phyloP scores from a whole-genome alignment of 2,113 vertebrate species.

The Muntiacus muntjak region DNA sequence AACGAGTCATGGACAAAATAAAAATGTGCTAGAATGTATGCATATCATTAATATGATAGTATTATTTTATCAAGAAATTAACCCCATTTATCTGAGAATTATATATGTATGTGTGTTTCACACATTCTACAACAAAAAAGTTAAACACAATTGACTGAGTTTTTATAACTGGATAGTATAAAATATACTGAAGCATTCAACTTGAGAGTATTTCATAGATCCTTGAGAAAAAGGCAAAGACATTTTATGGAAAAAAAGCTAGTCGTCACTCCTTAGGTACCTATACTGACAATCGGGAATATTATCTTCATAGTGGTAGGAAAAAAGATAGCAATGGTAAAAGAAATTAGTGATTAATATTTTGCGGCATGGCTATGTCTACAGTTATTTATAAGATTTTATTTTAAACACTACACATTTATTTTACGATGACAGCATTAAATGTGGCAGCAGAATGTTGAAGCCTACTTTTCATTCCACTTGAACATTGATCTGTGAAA shows the following conservation, averaged over 20 bases:
- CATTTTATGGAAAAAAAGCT: neutral
- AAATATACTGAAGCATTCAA: neutral
- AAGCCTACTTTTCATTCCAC: conserved; percentile 58
- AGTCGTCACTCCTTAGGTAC: neutral
- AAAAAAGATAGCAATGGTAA: conserved; percentile 4
- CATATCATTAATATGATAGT: neutral
- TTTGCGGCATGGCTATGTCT: neutral
- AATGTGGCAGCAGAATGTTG: conserved; percentile 47
- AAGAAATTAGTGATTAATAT: conserved; percentile 41
- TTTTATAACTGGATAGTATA: neutral
- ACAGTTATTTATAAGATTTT: conserved; percentile 52
- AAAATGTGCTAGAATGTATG: neutral
- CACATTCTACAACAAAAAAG: neutral
- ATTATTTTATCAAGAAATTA: neutral
- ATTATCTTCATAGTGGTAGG: neutral
- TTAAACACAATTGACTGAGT: neutral
- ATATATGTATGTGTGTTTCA: neutral
- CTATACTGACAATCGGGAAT: neutral
- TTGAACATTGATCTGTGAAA: conserved; percentile 64
- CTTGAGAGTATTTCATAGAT: neutral
- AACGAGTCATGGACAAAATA: neutral
- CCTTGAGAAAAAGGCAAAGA: neutral
- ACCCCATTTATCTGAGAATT: neutral
- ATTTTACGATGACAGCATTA: conserved; percentile 37
- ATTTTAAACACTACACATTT: conserved; percentile 54